Conservation (phyloP, 2,888 invertebrate species). For the Tenodera sinensis region DNA sequence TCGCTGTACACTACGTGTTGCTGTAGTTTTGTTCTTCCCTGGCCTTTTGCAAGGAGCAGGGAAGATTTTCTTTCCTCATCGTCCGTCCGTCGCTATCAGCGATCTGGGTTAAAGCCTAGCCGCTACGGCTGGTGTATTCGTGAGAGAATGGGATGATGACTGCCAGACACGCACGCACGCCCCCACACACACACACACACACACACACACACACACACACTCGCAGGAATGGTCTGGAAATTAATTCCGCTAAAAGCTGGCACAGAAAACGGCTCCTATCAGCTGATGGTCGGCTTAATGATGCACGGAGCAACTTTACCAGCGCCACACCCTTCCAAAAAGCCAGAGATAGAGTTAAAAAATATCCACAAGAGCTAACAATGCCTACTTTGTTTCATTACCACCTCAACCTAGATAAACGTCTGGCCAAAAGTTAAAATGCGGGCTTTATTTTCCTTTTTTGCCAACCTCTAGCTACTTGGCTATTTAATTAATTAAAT, state of each 20-base stretch:
- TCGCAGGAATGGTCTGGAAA: background rate
- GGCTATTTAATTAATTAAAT: background rate
- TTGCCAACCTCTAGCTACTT: background rate
- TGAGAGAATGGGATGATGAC: background rate
- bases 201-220: background rate
- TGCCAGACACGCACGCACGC: constrained; percentile 5
- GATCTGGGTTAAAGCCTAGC: background rate
- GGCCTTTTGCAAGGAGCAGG: background rate
- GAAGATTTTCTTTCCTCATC: background rate
- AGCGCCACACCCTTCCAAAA: background rate
- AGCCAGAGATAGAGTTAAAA: background rate
- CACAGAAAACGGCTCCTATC: constrained; percentile 4
- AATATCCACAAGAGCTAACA: background rate
- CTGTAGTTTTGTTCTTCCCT: background rate
- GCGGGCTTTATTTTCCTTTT: background rate
- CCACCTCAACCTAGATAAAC: background rate
- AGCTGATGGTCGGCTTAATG: constrained; percentile 13
- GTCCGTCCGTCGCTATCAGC: background rate
- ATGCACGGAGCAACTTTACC: background rate
- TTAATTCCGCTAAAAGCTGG: constrained; percentile 17
- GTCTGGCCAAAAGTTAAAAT: background rate
- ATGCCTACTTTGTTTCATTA: background rate
- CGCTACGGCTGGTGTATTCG: background rate
- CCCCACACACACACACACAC: background rate
- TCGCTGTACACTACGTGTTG: background rate